Evolutionary conservation across 2,113 vertebrate species (phyloP).

Genomic region (Australoheros scitulus): DNA sequence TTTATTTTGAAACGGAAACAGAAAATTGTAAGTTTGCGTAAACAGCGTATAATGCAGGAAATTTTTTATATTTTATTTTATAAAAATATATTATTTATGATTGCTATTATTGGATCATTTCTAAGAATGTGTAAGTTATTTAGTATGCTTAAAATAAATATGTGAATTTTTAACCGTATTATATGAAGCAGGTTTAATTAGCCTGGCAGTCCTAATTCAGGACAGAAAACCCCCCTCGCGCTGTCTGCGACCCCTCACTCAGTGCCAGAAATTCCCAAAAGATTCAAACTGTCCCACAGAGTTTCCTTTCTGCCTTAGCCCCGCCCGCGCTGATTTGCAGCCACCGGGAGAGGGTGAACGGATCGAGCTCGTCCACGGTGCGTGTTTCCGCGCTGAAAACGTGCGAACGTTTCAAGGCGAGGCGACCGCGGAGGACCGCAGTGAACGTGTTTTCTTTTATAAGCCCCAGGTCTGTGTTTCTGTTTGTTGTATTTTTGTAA

Average conservation of each 20-base stretch:
- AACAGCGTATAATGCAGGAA: too few species aligned
- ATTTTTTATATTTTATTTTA: too few species aligned
- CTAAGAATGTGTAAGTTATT: not conserved
- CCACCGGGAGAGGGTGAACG: not conserved
- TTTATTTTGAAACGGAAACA: too few species aligned
- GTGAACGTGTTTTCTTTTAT: conserved; percentile 18
- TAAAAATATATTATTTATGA: too few species aligned
- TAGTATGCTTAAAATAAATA: not conserved
- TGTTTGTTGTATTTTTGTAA: not conserved
- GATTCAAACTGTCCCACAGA: too few species aligned
- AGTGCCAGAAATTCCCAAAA: not conserved
- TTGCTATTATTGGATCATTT: not conserved
- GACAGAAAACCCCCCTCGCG: not conserved
- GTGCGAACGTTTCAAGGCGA: conserved; percentile 36
- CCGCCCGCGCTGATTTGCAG: conserved; percentile 31
- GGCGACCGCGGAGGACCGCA: conserved; percentile 31
- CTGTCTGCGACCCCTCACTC: not conserved
- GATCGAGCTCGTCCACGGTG: conserved; percentile 38
- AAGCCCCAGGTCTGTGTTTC: conserved; percentile 57
- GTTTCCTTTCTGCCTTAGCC: not conserved
- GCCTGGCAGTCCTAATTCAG: not conserved
- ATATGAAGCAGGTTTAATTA: not conserved
- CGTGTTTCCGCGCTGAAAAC: conserved; percentile 15
- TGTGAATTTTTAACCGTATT: not conserved
- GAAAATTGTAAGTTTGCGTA: too few species aligned